Base-by-base conservation (phyloP, 2,888 invertebrate genomes). In the Drosophila suboccidentalis region DNA sequence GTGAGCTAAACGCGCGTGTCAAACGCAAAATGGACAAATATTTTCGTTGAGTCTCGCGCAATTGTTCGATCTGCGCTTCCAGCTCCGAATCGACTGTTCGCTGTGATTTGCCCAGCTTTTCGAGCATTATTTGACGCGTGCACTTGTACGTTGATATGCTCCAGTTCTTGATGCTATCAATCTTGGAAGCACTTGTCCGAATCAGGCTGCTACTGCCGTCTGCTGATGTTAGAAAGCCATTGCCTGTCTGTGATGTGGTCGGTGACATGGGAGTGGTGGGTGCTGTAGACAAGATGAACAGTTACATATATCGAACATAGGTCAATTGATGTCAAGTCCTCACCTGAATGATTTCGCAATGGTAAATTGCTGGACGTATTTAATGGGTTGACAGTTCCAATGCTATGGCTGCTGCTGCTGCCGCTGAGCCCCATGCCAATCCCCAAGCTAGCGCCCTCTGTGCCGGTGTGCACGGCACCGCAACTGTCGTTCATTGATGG, bases 121-220 rank as follows among this genome's bases (percentile, higher is more conserved):
- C 99, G 82, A 98, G 97, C 93, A 99, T 96, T 69, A 98, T 95
- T 92, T 99, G 99, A 89, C 97, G 97, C 6, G 99, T 99, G 92
- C 99, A 99, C 93, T 99, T 99, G 93, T 98, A 99, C 0, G 99
- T 99, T 70, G 98, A 98, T 91, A 99, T 97, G 75, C 98, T 97
- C 99, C 99, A 99, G 92, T 97, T 98, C 92, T 97, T 97, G 73
- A 99, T 94, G 65, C 96, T 96, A 92, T 99, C 99, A 90, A 99
- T 96, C 92, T 98, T 97, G 49, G 97, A 96, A 22, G 96, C 91
- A 63, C 92, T 92, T 49, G 88, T 91, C 68, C 91, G 87, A 65
- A 92, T 78, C 32, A 92, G 75, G 61, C 89, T 90, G 34, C 90
- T 82, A 65, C 87, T 82, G 29, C 92, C 91, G 41, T 87, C 84